These are phyloP conservation scores for Semibalanus balanoides DNA, from an alignment of 1,140 invertebrate genomes.

Conservation along the genomic window DNA sequence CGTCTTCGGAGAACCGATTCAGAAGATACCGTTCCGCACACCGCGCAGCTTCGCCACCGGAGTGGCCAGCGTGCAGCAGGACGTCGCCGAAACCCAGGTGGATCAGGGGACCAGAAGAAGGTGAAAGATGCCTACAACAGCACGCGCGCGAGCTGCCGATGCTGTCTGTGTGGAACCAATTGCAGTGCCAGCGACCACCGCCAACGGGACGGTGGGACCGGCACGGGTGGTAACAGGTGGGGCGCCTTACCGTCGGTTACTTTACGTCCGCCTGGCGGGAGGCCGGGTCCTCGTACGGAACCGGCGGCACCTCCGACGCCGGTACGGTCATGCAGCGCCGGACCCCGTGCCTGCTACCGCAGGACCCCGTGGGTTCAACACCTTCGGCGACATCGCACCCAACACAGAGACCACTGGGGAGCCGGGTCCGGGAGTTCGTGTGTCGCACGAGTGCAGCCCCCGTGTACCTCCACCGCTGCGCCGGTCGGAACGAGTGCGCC, in stretches of 20 bases:
- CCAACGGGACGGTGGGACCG: not conserved
- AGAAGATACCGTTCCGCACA: constrained; percentile 9
- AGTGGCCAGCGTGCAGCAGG: constrained; percentile 9
- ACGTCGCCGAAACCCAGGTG: not conserved
- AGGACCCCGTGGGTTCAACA: not conserved
- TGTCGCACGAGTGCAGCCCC: not conserved
- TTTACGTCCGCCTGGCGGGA: not conserved
- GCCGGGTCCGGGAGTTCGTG: not conserved
- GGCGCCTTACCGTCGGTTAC: not conserved
- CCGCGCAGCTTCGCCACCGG: constrained; percentile 11
- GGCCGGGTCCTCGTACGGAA: not conserved
- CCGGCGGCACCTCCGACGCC: not conserved
- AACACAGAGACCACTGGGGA: not conserved
- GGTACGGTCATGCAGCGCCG: not conserved
- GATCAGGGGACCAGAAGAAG: not conserved
- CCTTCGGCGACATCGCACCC: not conserved
- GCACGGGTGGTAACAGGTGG: not conserved
- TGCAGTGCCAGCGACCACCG: not conserved
- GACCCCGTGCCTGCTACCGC: not conserved
- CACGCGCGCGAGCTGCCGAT: not conserved
- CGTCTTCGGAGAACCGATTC: constrained; percentile 9
- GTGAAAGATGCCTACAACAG: not conserved
- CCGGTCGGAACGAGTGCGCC: not conserved
- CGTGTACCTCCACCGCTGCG: not conserved
- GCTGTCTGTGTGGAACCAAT: not conserved